A percentile compares a stretch with the other conserved stretches of the same genome.
phyloP scores from a whole-genome alignment of 2,888 invertebrate genomes.

The Clitarchus hookeri region DNA sequence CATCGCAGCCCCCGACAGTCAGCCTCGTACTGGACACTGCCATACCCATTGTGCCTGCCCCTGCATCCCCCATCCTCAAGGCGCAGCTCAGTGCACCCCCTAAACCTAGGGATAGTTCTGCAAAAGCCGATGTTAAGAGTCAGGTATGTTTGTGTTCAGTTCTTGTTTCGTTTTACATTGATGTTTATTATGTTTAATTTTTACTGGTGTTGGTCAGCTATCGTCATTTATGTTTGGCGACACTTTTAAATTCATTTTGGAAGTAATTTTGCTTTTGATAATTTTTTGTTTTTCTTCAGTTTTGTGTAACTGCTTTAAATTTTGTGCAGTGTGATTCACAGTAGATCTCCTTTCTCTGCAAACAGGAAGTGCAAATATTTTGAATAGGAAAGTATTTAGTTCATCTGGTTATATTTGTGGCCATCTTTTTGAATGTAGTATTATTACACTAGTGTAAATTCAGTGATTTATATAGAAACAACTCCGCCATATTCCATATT shows the following conservation, averaged over 20 bases:
- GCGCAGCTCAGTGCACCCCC: slow-evolving; percentile 79
- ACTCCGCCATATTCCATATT: no score
- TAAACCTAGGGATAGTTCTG: slow-evolving; percentile 54
- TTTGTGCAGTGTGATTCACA: not conserved
- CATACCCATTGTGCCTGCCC: slow-evolving; percentile 57
- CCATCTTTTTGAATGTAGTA: no score
- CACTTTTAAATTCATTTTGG: not conserved
- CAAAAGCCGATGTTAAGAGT: slow-evolving; percentile 59
- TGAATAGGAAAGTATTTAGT: no score
- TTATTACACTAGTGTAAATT: no score
- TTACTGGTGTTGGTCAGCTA: not conserved
- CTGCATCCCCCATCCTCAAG: slow-evolving; percentile 80
- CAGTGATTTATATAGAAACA: no score
- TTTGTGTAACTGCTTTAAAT: not conserved
- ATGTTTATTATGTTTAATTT: not conserved
- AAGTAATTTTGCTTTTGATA: not conserved
- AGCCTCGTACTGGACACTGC: slow-evolving; percentile 48
- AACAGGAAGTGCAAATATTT: no score
- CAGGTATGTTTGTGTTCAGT: slow-evolving; percentile 58
- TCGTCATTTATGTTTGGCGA: not conserved
- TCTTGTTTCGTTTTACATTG: slow-evolving; percentile 25
- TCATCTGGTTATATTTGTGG: no score
- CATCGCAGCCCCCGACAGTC: slow-evolving; percentile 26
- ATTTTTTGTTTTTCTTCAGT: not conserved
- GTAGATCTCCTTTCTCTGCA: not conserved